These are phyloP conservation scores for Xiphias gladius DNA, from an alignment of 2,113 vertebrate genomes.

Conservation along the genomic window DNA sequence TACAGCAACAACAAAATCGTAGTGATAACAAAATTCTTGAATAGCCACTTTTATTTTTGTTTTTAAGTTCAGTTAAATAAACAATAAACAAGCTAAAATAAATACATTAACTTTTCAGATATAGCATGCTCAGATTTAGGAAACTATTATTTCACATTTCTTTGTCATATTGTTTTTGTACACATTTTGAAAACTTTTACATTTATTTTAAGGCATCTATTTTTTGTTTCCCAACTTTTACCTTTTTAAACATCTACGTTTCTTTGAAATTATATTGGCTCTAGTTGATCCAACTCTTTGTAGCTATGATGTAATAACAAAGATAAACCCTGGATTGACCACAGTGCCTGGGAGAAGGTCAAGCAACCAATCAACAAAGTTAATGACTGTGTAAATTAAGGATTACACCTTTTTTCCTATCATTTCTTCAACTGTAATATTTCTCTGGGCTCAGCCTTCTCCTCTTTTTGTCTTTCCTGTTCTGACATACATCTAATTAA, in stretches of 20 bases:
- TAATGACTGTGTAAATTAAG: conserved; percentile 10
- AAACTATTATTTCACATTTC: too few relatives aligned
- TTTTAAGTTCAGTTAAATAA: neutral
- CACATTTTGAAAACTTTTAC: too few relatives aligned
- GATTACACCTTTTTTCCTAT: neutral
- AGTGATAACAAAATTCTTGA: neutral
- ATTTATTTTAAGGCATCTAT: too few relatives aligned
- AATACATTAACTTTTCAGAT: too few relatives aligned
- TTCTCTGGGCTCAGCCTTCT: neutral
- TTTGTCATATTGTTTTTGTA: too few relatives aligned
- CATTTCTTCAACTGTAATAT: neutral
- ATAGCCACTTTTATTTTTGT: neutral
- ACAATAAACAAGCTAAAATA: neutral
- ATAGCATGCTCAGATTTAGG: too few relatives aligned
- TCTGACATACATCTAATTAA: conserved; percentile 12
- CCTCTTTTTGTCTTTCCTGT: conserved; percentile 3
- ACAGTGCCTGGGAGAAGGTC: neutral
- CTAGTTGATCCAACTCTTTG: neutral
- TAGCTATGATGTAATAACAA: neutral
- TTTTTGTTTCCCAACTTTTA: neutral
- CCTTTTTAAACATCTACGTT: neutral
- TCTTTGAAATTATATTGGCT: too few relatives aligned
- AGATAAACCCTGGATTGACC: neutral
- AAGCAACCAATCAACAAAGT: neutral
- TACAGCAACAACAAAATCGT: neutral